Base-by-base conservation (phyloP, 2,888 invertebrate species). In the Sepioteuthis lessoniana region DNA sequence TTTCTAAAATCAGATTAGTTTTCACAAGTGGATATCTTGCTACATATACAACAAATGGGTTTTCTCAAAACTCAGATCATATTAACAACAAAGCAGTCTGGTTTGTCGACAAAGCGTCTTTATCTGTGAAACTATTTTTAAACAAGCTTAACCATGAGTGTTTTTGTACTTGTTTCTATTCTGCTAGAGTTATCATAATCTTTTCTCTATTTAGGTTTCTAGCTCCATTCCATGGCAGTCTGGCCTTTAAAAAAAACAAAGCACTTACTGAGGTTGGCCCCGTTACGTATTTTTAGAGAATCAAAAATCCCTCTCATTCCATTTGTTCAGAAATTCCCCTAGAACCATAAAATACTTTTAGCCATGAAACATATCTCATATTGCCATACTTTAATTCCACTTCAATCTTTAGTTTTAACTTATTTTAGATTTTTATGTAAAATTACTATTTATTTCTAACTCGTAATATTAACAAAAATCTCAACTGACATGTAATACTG, bases 161-260 rank as follows among this genome's bases (percentile, higher is more conserved):
- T 35, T 55, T 16, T 28, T 76, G 76, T 76, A 76, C 16, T 76
- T 76, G 76, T 76, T 76, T n/a, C 76, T 76, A 76, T 76, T 76
- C 76, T n/a, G 35, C 76, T 8, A 76, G 76, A 76, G 35, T 76
- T 76, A 76, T 76, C 76, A 76, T 76, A 76, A 76, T n/a, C n/a
- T 19, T 76, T 76, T 76, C 35, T 76, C 76, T 76, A 76, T 76
- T 76, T 76, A 76, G 76, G 31, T n/a, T n/a, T 76, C 76, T 76
- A 35, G 76, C 76, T 76, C n/a, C 35, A 76, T 76, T 76, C 76
- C 76, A n/a, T 76, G 76, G n/a, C n/a, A 76, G 76, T n/a, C 76
- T 76, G 76, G 76, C 76, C 76, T 76, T 76, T 76, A 76, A 76
- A 42, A n/a, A n/a, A 55, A 76, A 76, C 76, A 76, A n/a, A 76